A percentile compares a stretch with the other conserved stretches of the same genome.
These are phyloP conservation scores for Probosciger aterrimus DNA, from an alignment of 2,113 vertebrate species.

Conservation along the genomic window DNA sequence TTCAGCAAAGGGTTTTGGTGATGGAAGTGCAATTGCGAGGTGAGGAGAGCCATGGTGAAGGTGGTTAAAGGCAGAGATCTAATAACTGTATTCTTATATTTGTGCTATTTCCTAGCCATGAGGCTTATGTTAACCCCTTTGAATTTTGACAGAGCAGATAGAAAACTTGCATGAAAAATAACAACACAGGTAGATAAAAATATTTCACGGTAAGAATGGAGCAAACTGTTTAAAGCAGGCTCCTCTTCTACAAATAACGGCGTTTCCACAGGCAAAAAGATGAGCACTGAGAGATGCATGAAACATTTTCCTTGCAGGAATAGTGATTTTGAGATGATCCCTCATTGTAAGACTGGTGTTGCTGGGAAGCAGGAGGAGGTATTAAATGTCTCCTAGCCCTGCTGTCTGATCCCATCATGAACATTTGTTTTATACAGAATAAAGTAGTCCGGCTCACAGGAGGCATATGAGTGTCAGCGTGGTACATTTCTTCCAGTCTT, in stretches of 20 bases:
- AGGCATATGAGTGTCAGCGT: not conserved
- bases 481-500: not conserved
- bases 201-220: not conserved
- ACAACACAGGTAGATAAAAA: not conserved
- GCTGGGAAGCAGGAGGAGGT: not conserved
- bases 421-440: not conserved
- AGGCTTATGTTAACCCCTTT: not conserved
- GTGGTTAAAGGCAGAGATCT: not conserved
- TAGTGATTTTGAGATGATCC: not conserved
- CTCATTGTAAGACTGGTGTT: not conserved
- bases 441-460: not conserved
- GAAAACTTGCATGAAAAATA: not conserved
- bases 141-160: not conserved
- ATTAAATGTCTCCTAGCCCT: not conserved
- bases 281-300: not conserved
- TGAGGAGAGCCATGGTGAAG: not conserved
- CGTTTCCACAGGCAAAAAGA: rapidly evolving
- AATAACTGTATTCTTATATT: not conserved
- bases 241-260: not conserved
- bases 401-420: not conserved
- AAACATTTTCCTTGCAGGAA: not conserved
- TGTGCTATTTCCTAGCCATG: not conserved
- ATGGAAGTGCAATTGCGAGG: not conserved
- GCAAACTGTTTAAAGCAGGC: not conserved
- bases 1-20: not conserved